These are phyloP conservation scores for Palythoa caribaeorum DNA, from an alignment of 92 coral and sea anemone genomes.

Conservation along the genomic window DNA sequence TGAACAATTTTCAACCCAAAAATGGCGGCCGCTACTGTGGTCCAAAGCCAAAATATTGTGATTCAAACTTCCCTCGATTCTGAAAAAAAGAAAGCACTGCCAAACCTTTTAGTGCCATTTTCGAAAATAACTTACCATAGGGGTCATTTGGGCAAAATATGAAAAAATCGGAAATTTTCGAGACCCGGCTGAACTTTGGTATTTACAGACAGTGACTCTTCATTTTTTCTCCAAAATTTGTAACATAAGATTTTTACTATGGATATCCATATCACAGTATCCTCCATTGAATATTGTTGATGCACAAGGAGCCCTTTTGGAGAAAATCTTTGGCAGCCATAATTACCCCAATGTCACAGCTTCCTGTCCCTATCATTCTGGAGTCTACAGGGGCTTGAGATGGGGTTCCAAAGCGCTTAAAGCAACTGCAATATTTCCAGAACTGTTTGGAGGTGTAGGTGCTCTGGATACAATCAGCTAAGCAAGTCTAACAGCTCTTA, in stretches of 20 bases:
- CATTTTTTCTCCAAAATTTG: slow-evolving; percentile 48
- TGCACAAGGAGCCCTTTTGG: slow-evolving; percentile 1
- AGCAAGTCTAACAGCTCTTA: slow-evolving; percentile 44
- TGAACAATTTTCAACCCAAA: too few species aligned
- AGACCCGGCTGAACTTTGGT: too few species aligned
- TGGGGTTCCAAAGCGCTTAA: slow-evolving; percentile 63
- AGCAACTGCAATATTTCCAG: slow-evolving; percentile 17
- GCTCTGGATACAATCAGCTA: slow-evolving; percentile 19
- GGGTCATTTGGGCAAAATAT: too few species aligned
- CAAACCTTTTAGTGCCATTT: too few species aligned
- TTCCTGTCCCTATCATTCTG: slow-evolving; percentile 48
- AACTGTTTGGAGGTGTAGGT: slow-evolving; percentile 50
- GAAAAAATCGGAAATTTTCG: too few species aligned
- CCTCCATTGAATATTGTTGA: background rate
- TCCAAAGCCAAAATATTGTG: too few species aligned
- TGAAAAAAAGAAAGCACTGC: too few species aligned
- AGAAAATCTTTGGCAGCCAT: slow-evolving; percentile 55
- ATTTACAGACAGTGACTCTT: too few species aligned
- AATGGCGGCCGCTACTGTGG: too few species aligned
- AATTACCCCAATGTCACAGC: slow-evolving; percentile 58
- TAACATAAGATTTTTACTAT: slow-evolving; percentile 43
- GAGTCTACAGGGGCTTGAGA: slow-evolving; percentile 43
- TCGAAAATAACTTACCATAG: too few species aligned
- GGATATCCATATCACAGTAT: slow-evolving; percentile 21
- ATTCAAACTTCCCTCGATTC: too few species aligned